phyloP scores from a whole-genome alignment of 2,113 vertebrate genomes.

The Hiodon alosoides region DNA sequence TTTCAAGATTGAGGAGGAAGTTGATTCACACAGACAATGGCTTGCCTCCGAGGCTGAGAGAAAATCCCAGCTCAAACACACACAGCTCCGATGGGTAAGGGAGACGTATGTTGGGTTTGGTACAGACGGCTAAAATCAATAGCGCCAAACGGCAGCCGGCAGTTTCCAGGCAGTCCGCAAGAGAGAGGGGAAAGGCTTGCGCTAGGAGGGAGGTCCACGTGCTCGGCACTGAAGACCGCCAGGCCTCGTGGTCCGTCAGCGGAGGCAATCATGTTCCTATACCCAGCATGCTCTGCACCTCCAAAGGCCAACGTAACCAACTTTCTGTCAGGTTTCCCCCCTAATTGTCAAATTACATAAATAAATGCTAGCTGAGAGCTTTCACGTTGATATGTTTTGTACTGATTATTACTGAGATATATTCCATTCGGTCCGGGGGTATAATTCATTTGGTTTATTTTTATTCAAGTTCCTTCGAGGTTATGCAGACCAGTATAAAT shows the following conservation, averaged over 20 bases:
- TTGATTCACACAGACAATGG: not conserved
- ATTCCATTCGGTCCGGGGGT: too few species aligned
- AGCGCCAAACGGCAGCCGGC: slow-evolving; percentile 51
- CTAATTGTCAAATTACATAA: too few species aligned
- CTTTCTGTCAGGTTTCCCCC: too few species aligned
- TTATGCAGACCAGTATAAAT: not conserved
- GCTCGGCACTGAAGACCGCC: not conserved
- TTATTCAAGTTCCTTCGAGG: not conserved
- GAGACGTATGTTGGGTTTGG: not conserved
- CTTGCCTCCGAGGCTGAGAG: not conserved
- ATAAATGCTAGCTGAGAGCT: too few species aligned
- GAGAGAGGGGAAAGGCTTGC: not conserved
- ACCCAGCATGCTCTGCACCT: too few species aligned
- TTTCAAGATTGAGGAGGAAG: not conserved
- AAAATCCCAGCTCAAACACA: not conserved
- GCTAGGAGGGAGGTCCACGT: not conserved
- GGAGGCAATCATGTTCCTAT: not conserved
- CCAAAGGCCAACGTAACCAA: too few species aligned
- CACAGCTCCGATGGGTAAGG: not conserved
- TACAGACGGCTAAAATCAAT: slow-evolving; percentile 51
- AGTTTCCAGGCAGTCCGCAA: slow-evolving; percentile 49
- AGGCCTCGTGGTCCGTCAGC: not conserved
- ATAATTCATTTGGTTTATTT: too few species aligned
- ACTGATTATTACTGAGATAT: too few species aligned
- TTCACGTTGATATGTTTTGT: too few species aligned